These are phyloP conservation scores for Phenacoccus solenopsis DNA, from an alignment of 1,140 invertebrate species.

Conservation along the genomic window DNA sequence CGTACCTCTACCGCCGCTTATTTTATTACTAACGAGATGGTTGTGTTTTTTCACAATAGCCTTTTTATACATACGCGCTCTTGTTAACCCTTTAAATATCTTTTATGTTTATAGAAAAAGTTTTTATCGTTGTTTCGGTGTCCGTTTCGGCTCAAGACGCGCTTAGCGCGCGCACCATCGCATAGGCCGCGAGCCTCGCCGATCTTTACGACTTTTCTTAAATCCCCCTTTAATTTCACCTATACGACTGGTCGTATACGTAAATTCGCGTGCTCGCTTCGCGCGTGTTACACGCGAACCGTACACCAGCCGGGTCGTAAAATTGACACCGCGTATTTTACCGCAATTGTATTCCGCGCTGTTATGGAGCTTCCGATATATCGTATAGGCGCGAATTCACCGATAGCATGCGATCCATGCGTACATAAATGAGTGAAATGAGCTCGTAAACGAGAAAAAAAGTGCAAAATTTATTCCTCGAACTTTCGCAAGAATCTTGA, in stretches of 20 bases:
- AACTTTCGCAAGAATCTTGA: too few relatives aligned
- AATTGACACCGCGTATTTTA: too few relatives aligned
- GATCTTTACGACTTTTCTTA: background rate
- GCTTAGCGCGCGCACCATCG: background rate
- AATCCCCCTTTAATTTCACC: background rate
- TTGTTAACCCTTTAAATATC: conserved; percentile 18
- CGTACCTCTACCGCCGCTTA: too few relatives aligned
- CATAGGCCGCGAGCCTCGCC: background rate
- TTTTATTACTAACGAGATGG: conserved; percentile 15
- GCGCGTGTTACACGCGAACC: background rate
- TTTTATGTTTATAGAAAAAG: conserved; percentile 16
- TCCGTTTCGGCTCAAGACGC: background rate
- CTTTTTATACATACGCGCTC: conserved; percentile 4
- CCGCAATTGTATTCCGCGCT: too few relatives aligned
- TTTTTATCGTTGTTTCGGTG: conserved; percentile 13
- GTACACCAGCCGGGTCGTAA: background rate
- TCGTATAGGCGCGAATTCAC: too few relatives aligned
- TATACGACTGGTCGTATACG: too few relatives aligned
- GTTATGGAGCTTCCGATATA: too few relatives aligned
- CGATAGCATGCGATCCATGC: too few relatives aligned
- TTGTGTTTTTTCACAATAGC: background rate
- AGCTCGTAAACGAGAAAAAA: too few relatives aligned
- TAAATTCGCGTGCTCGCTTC: background rate
- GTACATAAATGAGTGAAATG: too few relatives aligned
- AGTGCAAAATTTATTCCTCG: too few relatives aligned